Conservation (phyloP, 1,140 invertebrate genomes). For the Polypedilum pembai region DNA sequence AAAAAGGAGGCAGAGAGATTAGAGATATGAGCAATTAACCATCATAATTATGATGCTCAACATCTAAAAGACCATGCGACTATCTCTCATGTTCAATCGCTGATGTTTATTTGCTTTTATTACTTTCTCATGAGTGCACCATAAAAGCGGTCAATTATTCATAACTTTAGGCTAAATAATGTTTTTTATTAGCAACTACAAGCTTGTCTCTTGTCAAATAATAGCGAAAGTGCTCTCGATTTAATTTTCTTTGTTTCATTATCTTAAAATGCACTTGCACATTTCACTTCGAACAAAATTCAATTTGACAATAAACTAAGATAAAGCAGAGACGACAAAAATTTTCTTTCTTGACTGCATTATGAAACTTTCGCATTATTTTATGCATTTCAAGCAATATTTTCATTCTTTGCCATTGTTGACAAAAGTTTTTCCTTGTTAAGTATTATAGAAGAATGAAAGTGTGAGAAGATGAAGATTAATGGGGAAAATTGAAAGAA, state of each 20-base stretch:
- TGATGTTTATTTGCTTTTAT: constrained; percentile 19
- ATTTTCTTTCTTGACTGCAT: background rate
- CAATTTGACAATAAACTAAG: background rate
- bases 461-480: background rate
- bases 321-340: background rate
- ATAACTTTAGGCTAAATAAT: background rate
- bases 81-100: background rate
- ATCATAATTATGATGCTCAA: constrained; percentile 19
- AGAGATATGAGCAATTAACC: background rate
- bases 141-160: constrained; percentile 5
- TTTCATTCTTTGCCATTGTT: background rate
- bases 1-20: constrained; percentile 11
- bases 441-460: constrained; percentile 1
- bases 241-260: no score
- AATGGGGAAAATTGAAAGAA: no score
- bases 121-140: background rate
- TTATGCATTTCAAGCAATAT: background rate
- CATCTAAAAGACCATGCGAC: background rate
- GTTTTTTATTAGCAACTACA: background rate
- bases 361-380: background rate
- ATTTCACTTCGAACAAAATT: background rate
- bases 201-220: background rate
- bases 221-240: no score
- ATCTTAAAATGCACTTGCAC: no score
- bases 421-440: background rate